These are phyloP conservation scores for Cheilosia grossa DNA, from an alignment of 2,888 invertebrate genomes.

Conservation along the genomic window DNA sequence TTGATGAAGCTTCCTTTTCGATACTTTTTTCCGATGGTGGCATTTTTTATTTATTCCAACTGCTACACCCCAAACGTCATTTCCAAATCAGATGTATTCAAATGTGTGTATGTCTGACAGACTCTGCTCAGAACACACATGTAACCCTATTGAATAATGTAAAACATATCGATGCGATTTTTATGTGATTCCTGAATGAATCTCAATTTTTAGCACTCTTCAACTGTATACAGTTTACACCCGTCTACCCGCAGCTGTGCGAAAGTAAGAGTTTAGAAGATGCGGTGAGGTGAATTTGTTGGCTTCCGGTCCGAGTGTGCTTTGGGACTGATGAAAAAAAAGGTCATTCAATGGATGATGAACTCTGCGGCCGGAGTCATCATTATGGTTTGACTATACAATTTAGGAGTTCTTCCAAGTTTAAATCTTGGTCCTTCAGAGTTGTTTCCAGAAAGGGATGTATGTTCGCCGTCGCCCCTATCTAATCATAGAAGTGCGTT, in stretches of 20 bases:
- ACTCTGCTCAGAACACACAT: constrained; percentile 48
- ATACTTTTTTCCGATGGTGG: constrained; percentile 67
- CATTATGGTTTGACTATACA: constrained; percentile 41
- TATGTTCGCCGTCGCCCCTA: constrained; percentile 12
- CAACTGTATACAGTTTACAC: constrained; percentile 8
- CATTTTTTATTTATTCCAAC: constrained; percentile 77
- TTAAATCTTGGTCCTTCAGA: constrained; percentile 22
- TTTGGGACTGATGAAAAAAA: constrained; percentile 28
- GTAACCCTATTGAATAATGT: constrained; percentile 77
- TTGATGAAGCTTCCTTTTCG: constrained; percentile 82
- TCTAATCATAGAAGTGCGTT: constrained; percentile 68
- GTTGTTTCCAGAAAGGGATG: constrained; percentile 10
- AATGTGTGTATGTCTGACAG: constrained; percentile 46
- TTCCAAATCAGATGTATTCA: constrained; percentile 66
- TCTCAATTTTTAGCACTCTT: constrained; percentile 74
- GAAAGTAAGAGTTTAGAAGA: constrained; percentile 63
- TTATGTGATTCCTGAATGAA: constrained; percentile 75
- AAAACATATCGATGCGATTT: constrained; percentile 76
- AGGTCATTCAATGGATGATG: constrained; percentile 29
- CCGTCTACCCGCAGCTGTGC: background rate
- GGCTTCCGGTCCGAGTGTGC: constrained; percentile 22
- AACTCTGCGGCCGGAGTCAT: constrained; percentile 35
- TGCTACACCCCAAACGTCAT: constrained; percentile 75
- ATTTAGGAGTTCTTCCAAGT: constrained; percentile 41
- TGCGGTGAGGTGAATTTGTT: constrained; percentile 49